phyloP scores from a whole-genome alignment of 1,140 invertebrate species.

The Orchestia grillus region DNA sequence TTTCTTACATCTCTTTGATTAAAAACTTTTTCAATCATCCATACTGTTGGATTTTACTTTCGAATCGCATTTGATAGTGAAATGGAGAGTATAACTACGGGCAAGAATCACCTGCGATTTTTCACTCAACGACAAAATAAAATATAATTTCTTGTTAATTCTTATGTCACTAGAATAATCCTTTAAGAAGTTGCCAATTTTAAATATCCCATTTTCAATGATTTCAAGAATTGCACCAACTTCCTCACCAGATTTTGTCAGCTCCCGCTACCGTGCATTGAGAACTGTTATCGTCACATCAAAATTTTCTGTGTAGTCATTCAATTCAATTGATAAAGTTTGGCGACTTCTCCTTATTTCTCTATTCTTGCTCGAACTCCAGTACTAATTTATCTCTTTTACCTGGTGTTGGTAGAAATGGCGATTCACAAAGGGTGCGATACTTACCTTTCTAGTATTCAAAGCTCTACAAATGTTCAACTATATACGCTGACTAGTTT shows the following conservation, averaged over 20 bases:
- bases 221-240: not conserved
- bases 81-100: not conserved
- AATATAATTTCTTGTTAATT: not conserved
- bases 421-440: not conserved
- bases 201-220: not conserved
- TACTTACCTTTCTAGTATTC: not conserved
- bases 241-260: not conserved
- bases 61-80: not conserved
- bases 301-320: not conserved
- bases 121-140: not conserved
- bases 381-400: no score
- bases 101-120: not conserved
- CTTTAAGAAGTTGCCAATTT: no score
- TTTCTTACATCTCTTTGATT: not conserved
- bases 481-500: not conserved
- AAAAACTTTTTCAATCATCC: not conserved
- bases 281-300: not conserved
- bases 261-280: not conserved
- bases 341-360: not conserved
- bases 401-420: not conserved
- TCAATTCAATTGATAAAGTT: not conserved
- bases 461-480: no score
- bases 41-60: not conserved
- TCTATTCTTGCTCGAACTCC: not conserved
- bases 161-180: not conserved